Evolutionary conservation across 2,888 invertebrate genomes (phyloP).

Genomic region (Tenodera sinensis): DNA sequence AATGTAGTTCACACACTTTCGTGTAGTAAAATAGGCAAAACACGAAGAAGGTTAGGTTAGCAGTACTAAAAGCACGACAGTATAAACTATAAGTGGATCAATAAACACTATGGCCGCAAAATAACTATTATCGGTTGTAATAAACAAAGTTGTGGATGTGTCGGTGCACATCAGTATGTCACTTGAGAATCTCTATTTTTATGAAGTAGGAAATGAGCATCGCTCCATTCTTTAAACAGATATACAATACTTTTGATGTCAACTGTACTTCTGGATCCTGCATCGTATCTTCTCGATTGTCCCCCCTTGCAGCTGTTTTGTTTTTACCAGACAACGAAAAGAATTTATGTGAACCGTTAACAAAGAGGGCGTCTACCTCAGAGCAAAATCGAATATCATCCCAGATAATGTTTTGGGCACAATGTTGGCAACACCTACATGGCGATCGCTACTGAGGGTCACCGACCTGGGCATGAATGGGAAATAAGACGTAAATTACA

Average conservation of each 20-base stretch:
- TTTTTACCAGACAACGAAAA: neutral
- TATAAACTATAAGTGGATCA: no score
- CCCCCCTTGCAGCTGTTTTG: neutral
- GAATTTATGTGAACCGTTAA: slow-evolving; percentile 1
- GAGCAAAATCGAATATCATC: neutral
- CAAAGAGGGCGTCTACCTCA: slow-evolving; percentile 3
- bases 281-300: neutral
- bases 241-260: neutral
- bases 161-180: no score
- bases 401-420: neutral
- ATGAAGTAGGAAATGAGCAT: no score
- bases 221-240: no score
- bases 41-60: no score
- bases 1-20: no score
- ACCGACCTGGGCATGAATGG: neutral
- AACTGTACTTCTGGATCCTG: neutral
- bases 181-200: no score
- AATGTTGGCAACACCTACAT: neutral
- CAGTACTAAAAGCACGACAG: no score
- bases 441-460: neutral
- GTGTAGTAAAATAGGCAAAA: no score
- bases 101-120: no score
- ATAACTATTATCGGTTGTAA: no score
- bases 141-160: no score
- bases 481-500: neutral